Conservation (phyloP, 2,113 vertebrate species). For the Ellobius talpinus region DNA sequence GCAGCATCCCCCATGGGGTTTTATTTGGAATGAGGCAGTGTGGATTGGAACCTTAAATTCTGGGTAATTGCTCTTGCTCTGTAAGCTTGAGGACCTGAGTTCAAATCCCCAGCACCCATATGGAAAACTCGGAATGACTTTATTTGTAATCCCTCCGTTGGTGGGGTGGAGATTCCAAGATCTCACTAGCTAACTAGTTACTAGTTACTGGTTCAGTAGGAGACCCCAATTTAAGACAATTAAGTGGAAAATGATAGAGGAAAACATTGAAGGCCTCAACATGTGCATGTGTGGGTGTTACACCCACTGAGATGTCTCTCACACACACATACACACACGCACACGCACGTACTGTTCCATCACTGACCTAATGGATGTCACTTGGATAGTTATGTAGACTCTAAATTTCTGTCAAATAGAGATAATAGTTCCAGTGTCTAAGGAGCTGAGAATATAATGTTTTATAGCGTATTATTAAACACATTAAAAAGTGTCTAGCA, state of each 20-base stretch:
- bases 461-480: neutral
- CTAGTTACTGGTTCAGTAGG: neutral
- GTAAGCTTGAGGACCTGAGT: neutral
- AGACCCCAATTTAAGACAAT: neutral
- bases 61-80: neutral
- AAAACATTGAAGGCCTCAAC: neutral
- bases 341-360: neutral
- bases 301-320: neutral
- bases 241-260: neutral
- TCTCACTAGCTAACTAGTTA: neutral
- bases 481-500: neutral
- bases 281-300: neutral
- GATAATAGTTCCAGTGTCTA: neutral
- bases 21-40: constrained; percentile 17
- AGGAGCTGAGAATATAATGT: constrained; percentile 4
- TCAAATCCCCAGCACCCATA: neutral
- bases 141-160: neutral
- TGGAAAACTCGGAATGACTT: neutral
- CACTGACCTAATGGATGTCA: neutral
- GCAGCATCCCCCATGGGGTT: neutral
- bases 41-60: neutral
- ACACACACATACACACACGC: neutral
- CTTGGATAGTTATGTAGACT: neutral
- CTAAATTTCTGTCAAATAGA: constrained; percentile 7
- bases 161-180: neutral